Percentiles rank a stretch among this genome's conserved stretches.
These are phyloP conservation scores for Siniperca scherzeri DNA, from an alignment of 2,797 vertebrate genomes.

Conservation along the genomic window DNA sequence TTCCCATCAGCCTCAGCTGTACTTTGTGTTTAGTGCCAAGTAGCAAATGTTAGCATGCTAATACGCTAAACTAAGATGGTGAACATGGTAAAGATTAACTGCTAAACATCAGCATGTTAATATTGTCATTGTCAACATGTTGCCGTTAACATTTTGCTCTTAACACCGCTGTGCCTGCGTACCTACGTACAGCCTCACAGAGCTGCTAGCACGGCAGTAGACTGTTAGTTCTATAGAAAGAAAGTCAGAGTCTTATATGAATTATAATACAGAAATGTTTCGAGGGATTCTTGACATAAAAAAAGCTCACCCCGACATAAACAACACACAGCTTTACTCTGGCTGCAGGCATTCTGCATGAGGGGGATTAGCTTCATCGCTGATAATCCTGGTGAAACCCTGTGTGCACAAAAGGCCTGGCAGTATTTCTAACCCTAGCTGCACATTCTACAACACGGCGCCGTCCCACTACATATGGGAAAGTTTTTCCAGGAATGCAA, in stretches of 20 bases:
- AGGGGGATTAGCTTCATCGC: slow-evolving; percentile 42
- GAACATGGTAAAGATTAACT: no score
- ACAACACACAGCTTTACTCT: not conserved
- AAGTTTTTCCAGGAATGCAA: slow-evolving; percentile 10
- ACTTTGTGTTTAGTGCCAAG: no score
- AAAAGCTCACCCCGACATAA: not conserved
- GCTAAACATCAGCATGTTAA: no score
- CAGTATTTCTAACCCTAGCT: slow-evolving; percentile 54
- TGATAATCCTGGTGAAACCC: slow-evolving; percentile 46
- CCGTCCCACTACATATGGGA: not conserved
- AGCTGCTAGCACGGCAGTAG: no score
- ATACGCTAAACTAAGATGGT: no score
- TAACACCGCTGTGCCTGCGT: no score
- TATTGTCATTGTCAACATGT: no score
- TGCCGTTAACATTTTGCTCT: no score
- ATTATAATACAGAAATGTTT: not conserved
- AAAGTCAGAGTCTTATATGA: not conserved
- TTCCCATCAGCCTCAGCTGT: no score
- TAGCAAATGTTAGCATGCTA: no score
- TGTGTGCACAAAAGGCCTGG: slow-evolving; percentile 34
- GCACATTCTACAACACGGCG: slow-evolving; percentile 37
- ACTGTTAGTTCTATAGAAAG: no score
- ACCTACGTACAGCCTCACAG: no score
- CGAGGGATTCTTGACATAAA: not conserved
- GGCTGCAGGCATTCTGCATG: slow-evolving; percentile 19